Evolutionary conservation across 2,888 invertebrate genomes (phyloP).

Genomic region (Lepidochrysops patricia): DNA sequence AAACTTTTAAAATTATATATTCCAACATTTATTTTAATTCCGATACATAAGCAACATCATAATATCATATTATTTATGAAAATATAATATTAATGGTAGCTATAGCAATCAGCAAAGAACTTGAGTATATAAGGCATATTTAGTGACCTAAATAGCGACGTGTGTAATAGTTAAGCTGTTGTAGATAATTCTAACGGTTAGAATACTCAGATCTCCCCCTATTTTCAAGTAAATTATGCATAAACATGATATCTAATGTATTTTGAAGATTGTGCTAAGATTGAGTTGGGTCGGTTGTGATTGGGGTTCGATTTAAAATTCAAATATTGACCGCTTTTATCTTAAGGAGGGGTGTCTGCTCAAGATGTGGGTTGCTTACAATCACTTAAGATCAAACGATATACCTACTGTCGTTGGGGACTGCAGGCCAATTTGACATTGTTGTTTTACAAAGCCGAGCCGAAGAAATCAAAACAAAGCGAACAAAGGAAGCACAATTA

Average conservation of each 20-base stretch:
- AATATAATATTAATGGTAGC: too few species aligned
- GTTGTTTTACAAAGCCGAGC: too few species aligned
- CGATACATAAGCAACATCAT: too few species aligned
- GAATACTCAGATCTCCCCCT: background rate
- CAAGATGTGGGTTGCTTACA: conserved; percentile 4
- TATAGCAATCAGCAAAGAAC: too few species aligned
- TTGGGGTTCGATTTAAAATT: conserved; percentile 11
- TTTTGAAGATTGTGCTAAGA: background rate
- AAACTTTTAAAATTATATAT: too few species aligned
- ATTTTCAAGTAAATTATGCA: background rate
- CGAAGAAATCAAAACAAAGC: too few species aligned
- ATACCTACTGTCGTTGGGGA: too few species aligned
- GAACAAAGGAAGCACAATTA: too few species aligned
- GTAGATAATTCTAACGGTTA: background rate
- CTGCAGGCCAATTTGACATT: too few species aligned
- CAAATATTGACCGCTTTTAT: conserved; percentile 12
- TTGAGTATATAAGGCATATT: too few species aligned
- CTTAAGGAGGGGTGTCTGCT: background rate
- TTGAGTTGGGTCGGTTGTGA: conserved; percentile 10
- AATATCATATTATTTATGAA: background rate
- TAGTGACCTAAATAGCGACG: background rate
- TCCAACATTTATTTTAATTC: too few species aligned
- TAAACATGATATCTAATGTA: conserved; percentile 7
- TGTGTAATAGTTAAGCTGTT: background rate
- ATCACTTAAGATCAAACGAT: conserved; percentile 7